Conservation (phyloP, 2,797 vertebrate species). For the Podarcis siculus region DNA sequence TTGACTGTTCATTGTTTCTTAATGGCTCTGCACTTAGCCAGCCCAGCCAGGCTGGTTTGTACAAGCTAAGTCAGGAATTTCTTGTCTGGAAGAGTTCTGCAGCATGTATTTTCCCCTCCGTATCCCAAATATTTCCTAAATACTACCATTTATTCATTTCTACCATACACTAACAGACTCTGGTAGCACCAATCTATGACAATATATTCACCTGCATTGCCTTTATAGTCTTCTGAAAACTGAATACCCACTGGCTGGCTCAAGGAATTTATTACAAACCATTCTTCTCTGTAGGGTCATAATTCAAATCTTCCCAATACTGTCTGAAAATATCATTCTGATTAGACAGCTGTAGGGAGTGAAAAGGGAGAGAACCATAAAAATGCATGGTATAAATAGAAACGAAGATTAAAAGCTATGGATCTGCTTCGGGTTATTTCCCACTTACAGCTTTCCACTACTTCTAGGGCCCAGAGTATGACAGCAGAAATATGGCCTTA, state of each 20-base stretch:
- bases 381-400: neutral
- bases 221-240: neutral
- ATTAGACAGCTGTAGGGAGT: slow-evolving; percentile 27
- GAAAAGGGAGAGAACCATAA: slow-evolving; percentile 28
- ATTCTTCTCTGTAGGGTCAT: slow-evolving; percentile 30
- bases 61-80: no score
- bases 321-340: slow-evolving; percentile 28
- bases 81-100: no score
- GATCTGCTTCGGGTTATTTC: slow-evolving; percentile 16
- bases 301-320: slow-evolving; percentile 25
- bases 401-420: slow-evolving; percentile 40
- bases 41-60: no score
- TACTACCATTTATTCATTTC: no score
- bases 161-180: no score
- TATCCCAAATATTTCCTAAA: no score
- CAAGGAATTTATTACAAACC: slow-evolving; percentile 6
- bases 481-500: slow-evolving; percentile 12
- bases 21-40: no score
- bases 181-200: no score
- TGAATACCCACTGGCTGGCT: neutral
- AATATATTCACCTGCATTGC: neutral
- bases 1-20: no score
- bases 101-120: no score
- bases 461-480: neutral
- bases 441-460: neutral